Evolutionary conservation across 92 coral and sea anemone species (phyloP).

Genomic region (Porites evermanni): DNA sequence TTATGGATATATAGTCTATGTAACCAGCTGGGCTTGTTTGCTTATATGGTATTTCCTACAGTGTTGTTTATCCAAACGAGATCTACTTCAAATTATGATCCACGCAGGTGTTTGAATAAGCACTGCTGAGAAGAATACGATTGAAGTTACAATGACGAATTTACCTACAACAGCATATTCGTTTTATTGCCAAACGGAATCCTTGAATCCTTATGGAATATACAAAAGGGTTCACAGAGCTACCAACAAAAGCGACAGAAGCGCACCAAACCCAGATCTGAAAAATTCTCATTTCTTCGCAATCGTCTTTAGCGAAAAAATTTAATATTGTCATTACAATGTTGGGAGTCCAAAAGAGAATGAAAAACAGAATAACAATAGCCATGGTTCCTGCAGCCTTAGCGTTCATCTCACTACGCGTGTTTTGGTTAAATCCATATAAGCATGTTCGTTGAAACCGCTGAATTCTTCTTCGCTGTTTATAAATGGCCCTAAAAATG

Average conservation of each 20-base stretch:
- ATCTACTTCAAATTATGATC: not conserved
- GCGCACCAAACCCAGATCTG: slow-evolving; percentile 26
- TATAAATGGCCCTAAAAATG: slow-evolving; percentile 62
- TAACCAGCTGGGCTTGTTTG: no score
- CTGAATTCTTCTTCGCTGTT: slow-evolving; percentile 34
- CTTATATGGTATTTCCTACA: no score
- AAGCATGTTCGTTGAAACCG: not conserved
- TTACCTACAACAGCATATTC: not conserved
- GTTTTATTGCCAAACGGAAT: slow-evolving; percentile 15
- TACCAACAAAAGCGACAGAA: slow-evolving; percentile 2
- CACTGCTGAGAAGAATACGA: not conserved
- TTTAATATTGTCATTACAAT: slow-evolving; percentile 12
- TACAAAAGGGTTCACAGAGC: slow-evolving; percentile 13
- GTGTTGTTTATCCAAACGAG: no score
- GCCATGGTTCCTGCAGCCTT: slow-evolving; percentile 22
- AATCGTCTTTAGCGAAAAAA: not conserved
- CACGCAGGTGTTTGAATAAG: not conserved
- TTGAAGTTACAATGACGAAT: not conserved
- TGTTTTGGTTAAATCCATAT: not conserved
- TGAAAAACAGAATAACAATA: slow-evolving; percentile 6
- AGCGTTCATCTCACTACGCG: not conserved
- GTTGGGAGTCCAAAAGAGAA: slow-evolving; percentile 23
- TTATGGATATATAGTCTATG: no score
- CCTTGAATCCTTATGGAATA: slow-evolving; percentile 26
- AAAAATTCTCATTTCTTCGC: not conserved